These are phyloP conservation scores for Aromia moschata DNA, from an alignment of 2,888 invertebrate species.

Conservation along the genomic window DNA sequence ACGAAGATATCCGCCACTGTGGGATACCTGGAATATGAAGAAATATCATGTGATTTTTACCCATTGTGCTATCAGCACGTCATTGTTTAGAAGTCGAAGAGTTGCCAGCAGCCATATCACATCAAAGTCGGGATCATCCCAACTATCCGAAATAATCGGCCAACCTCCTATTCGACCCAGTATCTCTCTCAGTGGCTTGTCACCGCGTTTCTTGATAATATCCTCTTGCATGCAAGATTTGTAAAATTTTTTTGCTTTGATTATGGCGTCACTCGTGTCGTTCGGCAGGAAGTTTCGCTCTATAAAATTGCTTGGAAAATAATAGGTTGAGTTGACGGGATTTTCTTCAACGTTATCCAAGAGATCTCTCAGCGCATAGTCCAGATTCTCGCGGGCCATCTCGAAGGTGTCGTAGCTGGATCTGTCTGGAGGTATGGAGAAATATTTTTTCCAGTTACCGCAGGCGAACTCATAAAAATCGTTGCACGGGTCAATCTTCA, in stretches of 20 bases:
- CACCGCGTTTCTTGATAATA: constrained; percentile 70
- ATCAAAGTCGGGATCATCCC: constrained; percentile 74
- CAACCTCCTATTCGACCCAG: constrained; percentile 84
- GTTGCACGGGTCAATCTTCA: constrained; percentile 75
- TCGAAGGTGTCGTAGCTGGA: constrained; percentile 91
- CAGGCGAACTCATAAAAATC: constrained; percentile 89
- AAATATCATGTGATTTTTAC: constrained; percentile 61
- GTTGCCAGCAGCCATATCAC: constrained; percentile 79
- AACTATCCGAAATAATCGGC: constrained; percentile 78
- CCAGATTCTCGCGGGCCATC: constrained; percentile 84
- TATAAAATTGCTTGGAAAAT: constrained; percentile 36
- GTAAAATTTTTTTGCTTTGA: constrained; percentile 86
- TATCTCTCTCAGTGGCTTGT: constrained; percentile 75
- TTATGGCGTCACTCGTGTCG: constrained; percentile 68
- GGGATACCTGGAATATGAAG: neutral
- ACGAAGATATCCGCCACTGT: no score
- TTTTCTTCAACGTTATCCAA: constrained; percentile 61
- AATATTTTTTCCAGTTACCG: constrained; percentile 85
- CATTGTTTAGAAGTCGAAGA: constrained; percentile 83
- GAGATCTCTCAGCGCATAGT: constrained; percentile 73
- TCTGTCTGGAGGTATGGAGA: constrained; percentile 90
- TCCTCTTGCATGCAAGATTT: constrained; percentile 86
- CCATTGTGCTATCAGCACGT: constrained; percentile 86
- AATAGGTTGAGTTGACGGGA: constrained; percentile 18
- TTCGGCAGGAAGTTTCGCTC: constrained; percentile 36